phyloP scores from a whole-genome alignment of 2,888 invertebrate species.

The Drosophila longiperda region DNA sequence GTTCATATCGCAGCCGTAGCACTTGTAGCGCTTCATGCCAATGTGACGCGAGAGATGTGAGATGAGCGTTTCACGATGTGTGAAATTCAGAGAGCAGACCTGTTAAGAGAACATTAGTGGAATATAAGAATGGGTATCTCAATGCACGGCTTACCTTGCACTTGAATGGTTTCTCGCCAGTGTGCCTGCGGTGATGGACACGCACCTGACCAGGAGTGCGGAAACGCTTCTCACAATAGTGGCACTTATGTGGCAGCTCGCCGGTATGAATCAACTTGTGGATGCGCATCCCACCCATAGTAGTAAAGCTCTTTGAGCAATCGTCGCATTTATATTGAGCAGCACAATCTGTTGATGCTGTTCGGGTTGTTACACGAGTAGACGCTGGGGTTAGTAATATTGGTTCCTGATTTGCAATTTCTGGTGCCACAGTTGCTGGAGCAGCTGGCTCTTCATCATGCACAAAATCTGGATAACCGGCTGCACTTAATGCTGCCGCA shows the following conservation, averaged over 20 bases:
- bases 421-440: background rate
- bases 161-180: slow-evolving; percentile 82
- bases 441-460: background rate
- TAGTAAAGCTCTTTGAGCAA: slow-evolving; percentile 79
- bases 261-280: slow-evolving; percentile 83
- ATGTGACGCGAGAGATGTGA: slow-evolving; percentile 83
- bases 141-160: slow-evolving; percentile 74
- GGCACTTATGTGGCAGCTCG: slow-evolving; percentile 80
- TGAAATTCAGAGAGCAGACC: slow-evolving; percentile 81
- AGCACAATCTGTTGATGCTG: background rate
- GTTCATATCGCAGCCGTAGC: slow-evolving; percentile 81
- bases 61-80: slow-evolving; percentile 83
- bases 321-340: slow-evolving; percentile 58
- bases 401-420: background rate
- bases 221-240: slow-evolving; percentile 82
- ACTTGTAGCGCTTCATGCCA: slow-evolving; percentile 84
- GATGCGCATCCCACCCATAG: slow-evolving; percentile 75
- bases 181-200: slow-evolving; percentile 82
- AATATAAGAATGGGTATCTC: background rate
- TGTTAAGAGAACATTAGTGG: slow-evolving; percentile 19
- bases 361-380: background rate
- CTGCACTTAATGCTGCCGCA: background rate
- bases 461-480: background rate
- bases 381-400: slow-evolving; percentile 49
- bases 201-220: slow-evolving; percentile 83